phyloP scores from a whole-genome alignment of 2,888 invertebrate genomes.

The Tetramorium bicarinatum region DNA sequence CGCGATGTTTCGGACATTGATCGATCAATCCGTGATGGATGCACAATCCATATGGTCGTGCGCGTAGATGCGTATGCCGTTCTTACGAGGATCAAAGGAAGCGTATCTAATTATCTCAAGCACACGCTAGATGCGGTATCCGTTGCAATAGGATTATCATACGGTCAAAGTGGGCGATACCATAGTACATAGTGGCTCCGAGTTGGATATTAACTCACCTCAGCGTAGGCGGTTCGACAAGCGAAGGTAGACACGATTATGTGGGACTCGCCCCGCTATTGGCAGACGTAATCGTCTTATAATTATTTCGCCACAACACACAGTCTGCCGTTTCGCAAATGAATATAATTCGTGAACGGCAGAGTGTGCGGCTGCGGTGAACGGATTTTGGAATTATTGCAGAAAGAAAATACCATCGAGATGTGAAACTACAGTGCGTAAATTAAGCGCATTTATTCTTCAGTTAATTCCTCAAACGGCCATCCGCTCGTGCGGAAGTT shows the following conservation, averaged over 20 bases:
- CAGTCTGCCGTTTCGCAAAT: neutral
- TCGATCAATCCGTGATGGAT: slow-evolving; percentile 33
- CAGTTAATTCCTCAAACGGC: slow-evolving; percentile 41
- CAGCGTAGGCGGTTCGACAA: slow-evolving; percentile 22
- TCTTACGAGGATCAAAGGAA: slow-evolving; percentile 55
- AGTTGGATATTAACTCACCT: slow-evolving; percentile 46
- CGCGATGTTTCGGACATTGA: slow-evolving; percentile 17
- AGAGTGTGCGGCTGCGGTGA: neutral
- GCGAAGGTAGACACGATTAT: slow-evolving; percentile 30
- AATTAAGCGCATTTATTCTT: slow-evolving; percentile 40
- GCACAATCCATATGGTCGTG: neutral
- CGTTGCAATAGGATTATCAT: slow-evolving; percentile 50
- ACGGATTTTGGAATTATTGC: slow-evolving; percentile 10
- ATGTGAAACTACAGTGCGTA: slow-evolving; percentile 10
- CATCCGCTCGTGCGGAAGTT: slow-evolving; percentile 38
- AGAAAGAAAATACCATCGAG: neutral
- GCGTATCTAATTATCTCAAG: slow-evolving; percentile 53
- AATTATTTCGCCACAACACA: slow-evolving; percentile 40
- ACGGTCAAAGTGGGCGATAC: slow-evolving; percentile 49
- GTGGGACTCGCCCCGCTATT: slow-evolving; percentile 26
- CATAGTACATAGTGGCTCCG: slow-evolving; percentile 30
- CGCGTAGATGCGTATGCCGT: slow-evolving; percentile 37
- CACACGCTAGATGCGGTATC: slow-evolving; percentile 39
- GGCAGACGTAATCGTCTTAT: slow-evolving; percentile 48
- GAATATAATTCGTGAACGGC: slow-evolving; percentile 19